These are phyloP conservation scores for Drosophila subobscura DNA, from an alignment of 1,140 invertebrate genomes.

Conservation along the genomic window DNA sequence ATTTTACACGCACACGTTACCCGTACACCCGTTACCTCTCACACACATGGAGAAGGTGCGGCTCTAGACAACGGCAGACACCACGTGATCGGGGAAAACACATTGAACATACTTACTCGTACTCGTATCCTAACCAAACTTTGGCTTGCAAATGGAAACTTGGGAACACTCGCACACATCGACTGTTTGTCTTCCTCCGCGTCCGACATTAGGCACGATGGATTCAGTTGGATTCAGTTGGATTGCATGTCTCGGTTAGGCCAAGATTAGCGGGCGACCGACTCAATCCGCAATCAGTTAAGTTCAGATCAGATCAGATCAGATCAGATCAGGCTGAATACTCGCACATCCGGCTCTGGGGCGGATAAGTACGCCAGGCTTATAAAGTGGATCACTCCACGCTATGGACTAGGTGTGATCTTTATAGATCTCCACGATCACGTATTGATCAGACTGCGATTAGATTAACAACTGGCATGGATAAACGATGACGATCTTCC, in stretches of 20 bases:
- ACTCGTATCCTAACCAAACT: slow-evolving; percentile 61
- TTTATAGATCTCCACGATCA: too few relatives aligned
- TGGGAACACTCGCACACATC: background rate
- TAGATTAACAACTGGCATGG: too few relatives aligned
- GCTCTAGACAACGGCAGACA: slow-evolving; percentile 30
- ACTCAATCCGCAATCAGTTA: background rate
- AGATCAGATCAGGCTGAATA: too few relatives aligned
- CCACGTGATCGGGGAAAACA: slow-evolving; percentile 55
- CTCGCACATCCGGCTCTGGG: too few relatives aligned
- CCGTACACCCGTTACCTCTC: background rate
- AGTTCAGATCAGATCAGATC: background rate
- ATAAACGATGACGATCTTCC: too few relatives aligned
- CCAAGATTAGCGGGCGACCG: slow-evolving; percentile 1
- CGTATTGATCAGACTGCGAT: too few relatives aligned
- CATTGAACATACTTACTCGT: slow-evolving; percentile 1
- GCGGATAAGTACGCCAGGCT: too few relatives aligned
- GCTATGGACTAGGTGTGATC: too few relatives aligned
- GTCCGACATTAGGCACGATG: slow-evolving; percentile 42
- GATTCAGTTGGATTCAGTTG: slow-evolving; percentile 5
- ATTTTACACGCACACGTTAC: slow-evolving; percentile 31
- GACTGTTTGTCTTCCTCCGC: slow-evolving; percentile 36
- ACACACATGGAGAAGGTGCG: slow-evolving; percentile 35
- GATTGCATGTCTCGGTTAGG: background rate
- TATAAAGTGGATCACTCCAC: too few relatives aligned
- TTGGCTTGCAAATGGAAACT: slow-evolving; percentile 1